These are phyloP conservation scores for Drosophila atripex DNA, from an alignment of 2,888 invertebrate species.

Conservation along the genomic window DNA sequence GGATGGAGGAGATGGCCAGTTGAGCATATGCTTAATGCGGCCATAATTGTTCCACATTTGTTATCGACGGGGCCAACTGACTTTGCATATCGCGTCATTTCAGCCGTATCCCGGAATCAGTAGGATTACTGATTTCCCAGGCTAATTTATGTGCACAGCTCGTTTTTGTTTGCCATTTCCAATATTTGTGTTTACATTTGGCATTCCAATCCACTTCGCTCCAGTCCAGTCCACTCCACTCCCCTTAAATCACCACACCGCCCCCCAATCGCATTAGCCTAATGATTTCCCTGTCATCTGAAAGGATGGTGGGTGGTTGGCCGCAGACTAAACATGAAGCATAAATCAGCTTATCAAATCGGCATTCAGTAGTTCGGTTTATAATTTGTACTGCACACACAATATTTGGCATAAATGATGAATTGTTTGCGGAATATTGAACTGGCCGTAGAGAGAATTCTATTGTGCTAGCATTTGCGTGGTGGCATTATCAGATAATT, in stretches of 20 bases:
- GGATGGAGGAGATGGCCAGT: constrained; percentile 40
- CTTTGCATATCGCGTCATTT: constrained; percentile 38
- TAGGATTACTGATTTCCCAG: constrained; percentile 29
- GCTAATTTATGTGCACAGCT: constrained; percentile 31
- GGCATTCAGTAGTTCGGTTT: constrained; percentile 46
- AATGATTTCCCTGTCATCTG: constrained; percentile 66
- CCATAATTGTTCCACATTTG: constrained; percentile 72
- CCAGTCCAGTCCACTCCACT: background rate
- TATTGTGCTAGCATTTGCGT: background rate
- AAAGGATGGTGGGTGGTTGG: background rate
- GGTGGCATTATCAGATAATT: constrained; percentile 36
- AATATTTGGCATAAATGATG: constrained; percentile 44
- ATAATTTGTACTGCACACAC: constrained; percentile 45
- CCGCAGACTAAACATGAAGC: constrained; percentile 46
- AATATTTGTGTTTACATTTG: constrained; percentile 56
- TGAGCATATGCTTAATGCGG: constrained; percentile 58
- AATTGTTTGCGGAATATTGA: constrained; percentile 34
- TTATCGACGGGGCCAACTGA: constrained; percentile 51
- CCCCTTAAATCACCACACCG: background rate
- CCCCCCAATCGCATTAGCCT: constrained; percentile 64
- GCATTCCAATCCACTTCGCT: constrained; percentile 28
- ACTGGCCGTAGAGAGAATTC: background rate
- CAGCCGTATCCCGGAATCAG: constrained; percentile 34
- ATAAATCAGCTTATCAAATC: constrained; percentile 68
- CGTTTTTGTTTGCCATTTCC: constrained; percentile 43